phyloP scores from a whole-genome alignment of 1,140 invertebrate species.

The Rhagoletis pomonella region DNA sequence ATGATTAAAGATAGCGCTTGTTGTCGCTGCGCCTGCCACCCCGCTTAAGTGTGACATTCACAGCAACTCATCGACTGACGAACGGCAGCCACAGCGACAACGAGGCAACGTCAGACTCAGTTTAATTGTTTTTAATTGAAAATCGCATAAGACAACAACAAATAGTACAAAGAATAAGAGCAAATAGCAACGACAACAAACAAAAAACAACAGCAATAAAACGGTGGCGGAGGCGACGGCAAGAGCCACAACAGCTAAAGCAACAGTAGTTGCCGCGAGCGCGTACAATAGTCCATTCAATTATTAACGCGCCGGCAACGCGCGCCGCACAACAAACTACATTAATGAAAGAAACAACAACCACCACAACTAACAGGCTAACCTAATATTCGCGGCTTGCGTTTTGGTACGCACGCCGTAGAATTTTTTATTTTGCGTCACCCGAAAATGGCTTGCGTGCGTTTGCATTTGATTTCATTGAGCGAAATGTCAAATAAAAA shows the following conservation, averaged over 20 bases:
- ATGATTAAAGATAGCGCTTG: neutral
- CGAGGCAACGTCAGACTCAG: slow-evolving; percentile 17
- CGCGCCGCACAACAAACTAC: neutral
- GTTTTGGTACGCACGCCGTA: too few relatives aligned
- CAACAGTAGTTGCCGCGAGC: neutral
- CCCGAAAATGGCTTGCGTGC: too few relatives aligned
- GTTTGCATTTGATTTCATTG: too few relatives aligned
- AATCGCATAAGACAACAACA: slow-evolving; percentile 35
- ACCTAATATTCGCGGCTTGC: too few relatives aligned
- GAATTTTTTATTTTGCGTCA: too few relatives aligned
- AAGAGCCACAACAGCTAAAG: neutral
- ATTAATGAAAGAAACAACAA: neutral
- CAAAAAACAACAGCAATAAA: neutral
- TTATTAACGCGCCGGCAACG: slow-evolving; percentile 30
- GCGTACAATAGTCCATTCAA: slow-evolving; percentile 30
- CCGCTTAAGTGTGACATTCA: neutral
- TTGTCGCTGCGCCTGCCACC: neutral
- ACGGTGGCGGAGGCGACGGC: neutral
- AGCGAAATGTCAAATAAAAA: too few relatives aligned
- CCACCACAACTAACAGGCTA: neutral
- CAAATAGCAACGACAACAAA: neutral
- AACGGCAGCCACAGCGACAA: neutral
- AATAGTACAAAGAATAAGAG: neutral
- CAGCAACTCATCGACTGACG: slow-evolving; percentile 10
- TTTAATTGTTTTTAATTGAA: slow-evolving; percentile 44